Percentiles rank a stretch among this genome's conserved stretches.
These are phyloP conservation scores for Sycophila sp. DNA, from an alignment of 1,140 invertebrate genomes.

Conservation along the genomic window DNA sequence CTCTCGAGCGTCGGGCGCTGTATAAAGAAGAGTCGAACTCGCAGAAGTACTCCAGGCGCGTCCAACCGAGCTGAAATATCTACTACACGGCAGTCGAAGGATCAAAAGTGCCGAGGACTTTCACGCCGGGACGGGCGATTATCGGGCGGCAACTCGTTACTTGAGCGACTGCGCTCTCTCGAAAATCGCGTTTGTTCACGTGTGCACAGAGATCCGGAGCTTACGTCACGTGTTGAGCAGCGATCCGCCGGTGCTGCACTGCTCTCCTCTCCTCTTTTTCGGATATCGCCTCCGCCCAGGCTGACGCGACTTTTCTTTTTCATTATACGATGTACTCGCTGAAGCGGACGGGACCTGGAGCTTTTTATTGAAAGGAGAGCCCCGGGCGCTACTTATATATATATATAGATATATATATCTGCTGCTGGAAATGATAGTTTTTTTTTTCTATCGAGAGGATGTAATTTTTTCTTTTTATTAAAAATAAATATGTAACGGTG, in stretches of 20 bases:
- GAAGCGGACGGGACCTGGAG: background rate
- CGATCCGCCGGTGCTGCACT: background rate
- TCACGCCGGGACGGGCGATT: constrained; percentile 28
- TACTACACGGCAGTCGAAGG: background rate
- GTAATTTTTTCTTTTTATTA: constrained; percentile 1
- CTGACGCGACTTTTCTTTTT: background rate
- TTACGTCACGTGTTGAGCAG: background rate
- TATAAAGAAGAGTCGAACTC: background rate
- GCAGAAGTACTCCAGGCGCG: background rate
- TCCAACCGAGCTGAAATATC: constrained; percentile 35
- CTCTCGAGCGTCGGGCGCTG: background rate
- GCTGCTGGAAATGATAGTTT: background rate
- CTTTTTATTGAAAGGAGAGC: background rate
- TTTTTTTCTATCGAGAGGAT: background rate
- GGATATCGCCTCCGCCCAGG: background rate
- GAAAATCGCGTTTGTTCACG: background rate
- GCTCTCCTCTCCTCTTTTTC: background rate
- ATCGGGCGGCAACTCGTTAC: background rate
- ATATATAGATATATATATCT: too few relatives aligned
- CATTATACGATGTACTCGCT: background rate
- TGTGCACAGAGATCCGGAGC: background rate
- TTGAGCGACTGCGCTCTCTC: background rate
- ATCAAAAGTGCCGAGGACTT: constrained; percentile 30
- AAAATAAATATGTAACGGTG: background rate
- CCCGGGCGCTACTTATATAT: too few relatives aligned